Evolutionary conservation across 92 coral and sea anemone species (phyloP).

Genomic region (Bergia puertoricense): DNA sequence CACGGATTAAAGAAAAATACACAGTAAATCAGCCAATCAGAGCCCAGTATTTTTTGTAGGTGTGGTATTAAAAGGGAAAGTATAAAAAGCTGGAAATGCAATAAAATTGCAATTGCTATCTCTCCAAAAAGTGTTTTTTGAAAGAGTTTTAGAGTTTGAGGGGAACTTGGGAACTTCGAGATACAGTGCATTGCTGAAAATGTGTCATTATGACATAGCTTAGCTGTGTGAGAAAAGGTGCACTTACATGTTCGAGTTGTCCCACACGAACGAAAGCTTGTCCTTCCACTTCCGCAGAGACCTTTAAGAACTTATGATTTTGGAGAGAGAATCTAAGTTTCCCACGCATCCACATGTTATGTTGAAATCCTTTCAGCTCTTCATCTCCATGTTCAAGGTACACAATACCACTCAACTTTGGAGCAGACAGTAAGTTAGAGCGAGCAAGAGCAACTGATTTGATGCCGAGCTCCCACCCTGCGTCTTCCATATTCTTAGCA

Average conservation of each 20-base stretch:
- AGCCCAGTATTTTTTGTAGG: too few relatives aligned
- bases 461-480: conserved; percentile 18
- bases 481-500: conserved; percentile 36
- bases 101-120: too few relatives aligned
- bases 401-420: conserved; percentile 4
- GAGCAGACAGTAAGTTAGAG: background rate
- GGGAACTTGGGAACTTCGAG: too few relatives aligned
- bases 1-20: too few relatives aligned
- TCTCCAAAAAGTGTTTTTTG: too few relatives aligned
- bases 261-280: conserved; percentile 8
- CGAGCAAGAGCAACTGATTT: conserved; percentile 35
- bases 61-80: too few relatives aligned
- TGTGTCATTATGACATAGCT: background rate
- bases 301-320: background rate
- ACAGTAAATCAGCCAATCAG: too few relatives aligned
- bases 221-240: background rate
- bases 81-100: too few relatives aligned
- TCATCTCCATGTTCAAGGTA: background rate
- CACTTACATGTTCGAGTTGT: conserved; percentile 5
- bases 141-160: too few relatives aligned
- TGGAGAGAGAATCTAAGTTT: background rate
- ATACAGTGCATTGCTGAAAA: too few relatives aligned
- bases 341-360: conserved; percentile 45
- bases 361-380: conserved; percentile 9
- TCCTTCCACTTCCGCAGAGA: conserved; percentile 8